A percentile compares a stretch with the other conserved stretches of the same genome.
These are phyloP conservation scores for Erebia aethiops DNA, from an alignment of 2,888 invertebrate species.

Conservation along the genomic window DNA sequence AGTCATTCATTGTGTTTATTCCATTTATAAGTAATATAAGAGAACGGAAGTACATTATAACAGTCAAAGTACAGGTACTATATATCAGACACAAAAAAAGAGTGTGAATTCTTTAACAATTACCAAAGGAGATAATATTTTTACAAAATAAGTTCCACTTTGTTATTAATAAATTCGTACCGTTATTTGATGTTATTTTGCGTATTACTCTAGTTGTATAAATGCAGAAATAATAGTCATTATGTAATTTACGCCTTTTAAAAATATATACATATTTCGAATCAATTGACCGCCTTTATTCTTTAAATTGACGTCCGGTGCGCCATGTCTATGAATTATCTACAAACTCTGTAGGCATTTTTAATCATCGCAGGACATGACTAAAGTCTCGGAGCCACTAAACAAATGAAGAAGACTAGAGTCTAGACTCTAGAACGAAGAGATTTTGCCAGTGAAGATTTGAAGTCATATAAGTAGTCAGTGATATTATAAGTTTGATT, in stretches of 20 bases:
- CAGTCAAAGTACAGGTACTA: neutral
- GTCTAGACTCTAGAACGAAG: too few species aligned
- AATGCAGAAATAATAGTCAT: neutral
- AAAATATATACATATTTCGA: neutral
- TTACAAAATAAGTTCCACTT: neutral
- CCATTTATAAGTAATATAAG: neutral
- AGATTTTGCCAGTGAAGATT: too few species aligned
- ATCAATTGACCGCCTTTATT: neutral
- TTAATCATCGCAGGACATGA: conserved; percentile 38
- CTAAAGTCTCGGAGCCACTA: conserved; percentile 36
- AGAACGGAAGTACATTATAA: neutral
- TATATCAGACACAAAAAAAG: neutral
- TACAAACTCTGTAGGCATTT: conserved; percentile 33
- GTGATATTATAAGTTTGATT: too few species aligned
- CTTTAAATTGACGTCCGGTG: conserved; percentile 13
- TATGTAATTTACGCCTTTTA: neutral
- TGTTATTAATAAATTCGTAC: neutral
- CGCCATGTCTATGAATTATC: conserved; percentile 29
- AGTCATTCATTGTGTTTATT: neutral
- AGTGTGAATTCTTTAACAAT: conserved; percentile 1
- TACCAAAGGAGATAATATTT: neutral
- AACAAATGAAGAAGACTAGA: too few species aligned
- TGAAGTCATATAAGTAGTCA: too few species aligned
- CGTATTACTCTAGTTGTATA: neutral
- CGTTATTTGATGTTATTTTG: neutral